Conservation (phyloP, 2,797 vertebrate genomes). For the Dipus sagitta region DNA sequence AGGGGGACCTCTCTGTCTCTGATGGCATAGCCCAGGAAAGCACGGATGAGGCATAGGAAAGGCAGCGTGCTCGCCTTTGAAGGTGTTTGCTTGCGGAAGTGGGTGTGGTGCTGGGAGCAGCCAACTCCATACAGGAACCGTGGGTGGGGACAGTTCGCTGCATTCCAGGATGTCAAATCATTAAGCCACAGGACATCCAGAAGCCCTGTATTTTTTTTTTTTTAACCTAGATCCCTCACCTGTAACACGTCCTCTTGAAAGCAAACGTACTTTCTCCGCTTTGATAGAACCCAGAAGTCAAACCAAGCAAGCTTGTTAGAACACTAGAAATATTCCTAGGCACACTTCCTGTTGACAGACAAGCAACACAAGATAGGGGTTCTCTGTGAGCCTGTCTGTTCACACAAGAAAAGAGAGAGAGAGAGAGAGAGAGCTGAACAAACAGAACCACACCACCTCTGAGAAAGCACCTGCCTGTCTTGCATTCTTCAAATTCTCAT, state of each 20-base stretch:
- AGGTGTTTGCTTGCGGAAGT: conserved; percentile 21
- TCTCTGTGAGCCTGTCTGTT: background rate
- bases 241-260: background rate
- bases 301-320: background rate
- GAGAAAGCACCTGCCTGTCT: background rate
- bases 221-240: background rate
- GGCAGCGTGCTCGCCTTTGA: background rate
- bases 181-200: background rate
- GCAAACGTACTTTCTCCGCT: background rate
- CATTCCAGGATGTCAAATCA: conserved; percentile 54
- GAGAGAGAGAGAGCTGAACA: background rate
- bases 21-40: background rate
- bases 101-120: background rate
- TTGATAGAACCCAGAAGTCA: conserved; percentile 26
- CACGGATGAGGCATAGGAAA: background rate
- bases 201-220: background rate
- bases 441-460: background rate
- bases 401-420: background rate
- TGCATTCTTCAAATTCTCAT: background rate
- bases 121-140: conserved; percentile 8
- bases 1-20: background rate
- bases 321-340: conserved; percentile 40
- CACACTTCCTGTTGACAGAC: background rate
- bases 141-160: background rate
- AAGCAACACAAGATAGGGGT: background rate